Evolutionary conservation across 2,797 vertebrate genomes (phyloP).

Genomic region (Chromobotia macracanthus): DNA sequence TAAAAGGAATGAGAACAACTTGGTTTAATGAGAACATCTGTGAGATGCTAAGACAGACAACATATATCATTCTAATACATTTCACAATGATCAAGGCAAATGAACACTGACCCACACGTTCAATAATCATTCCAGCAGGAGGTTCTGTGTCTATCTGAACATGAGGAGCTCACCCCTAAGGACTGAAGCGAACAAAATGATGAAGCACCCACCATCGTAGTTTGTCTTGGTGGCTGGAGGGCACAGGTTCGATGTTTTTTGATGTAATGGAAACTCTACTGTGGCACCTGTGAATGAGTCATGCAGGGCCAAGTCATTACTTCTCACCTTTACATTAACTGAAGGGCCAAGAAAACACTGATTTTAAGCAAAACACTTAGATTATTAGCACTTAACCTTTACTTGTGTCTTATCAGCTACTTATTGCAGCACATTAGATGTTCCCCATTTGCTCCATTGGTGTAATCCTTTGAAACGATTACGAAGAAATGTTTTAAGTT

Average conservation of each 20-base stretch:
- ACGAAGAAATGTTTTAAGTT: conserved; percentile 61
- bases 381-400: conserved; percentile 41
- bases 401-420: conserved; percentile 56
- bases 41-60: too few species aligned
- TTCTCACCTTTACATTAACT: conserved; percentile 36
- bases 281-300: conserved; percentile 23
- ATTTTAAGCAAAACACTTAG: conserved; percentile 26
- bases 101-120: not conserved
- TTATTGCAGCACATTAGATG: conserved; percentile 61
- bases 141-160: not conserved
- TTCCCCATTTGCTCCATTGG: conserved; percentile 61
- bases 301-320: conserved; percentile 20
- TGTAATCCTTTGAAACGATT: conserved; percentile 73
- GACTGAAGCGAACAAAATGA: conserved; percentile 22
- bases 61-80: not conserved
- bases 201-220: conserved; percentile 33
- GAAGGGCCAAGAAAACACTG: conserved; percentile 9
- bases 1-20: not conserved
- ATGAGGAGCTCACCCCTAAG: conserved; percentile 24
- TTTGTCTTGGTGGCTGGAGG: conserved; percentile 39
- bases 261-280: conserved; percentile 26
- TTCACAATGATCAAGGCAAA: conserved; percentile 4
- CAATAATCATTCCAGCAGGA: not conserved
- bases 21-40: not conserved
- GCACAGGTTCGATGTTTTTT: conserved; percentile 28